Conservation (phyloP, 2,113 vertebrate species). For the Daphoenositta chrysoptera region DNA sequence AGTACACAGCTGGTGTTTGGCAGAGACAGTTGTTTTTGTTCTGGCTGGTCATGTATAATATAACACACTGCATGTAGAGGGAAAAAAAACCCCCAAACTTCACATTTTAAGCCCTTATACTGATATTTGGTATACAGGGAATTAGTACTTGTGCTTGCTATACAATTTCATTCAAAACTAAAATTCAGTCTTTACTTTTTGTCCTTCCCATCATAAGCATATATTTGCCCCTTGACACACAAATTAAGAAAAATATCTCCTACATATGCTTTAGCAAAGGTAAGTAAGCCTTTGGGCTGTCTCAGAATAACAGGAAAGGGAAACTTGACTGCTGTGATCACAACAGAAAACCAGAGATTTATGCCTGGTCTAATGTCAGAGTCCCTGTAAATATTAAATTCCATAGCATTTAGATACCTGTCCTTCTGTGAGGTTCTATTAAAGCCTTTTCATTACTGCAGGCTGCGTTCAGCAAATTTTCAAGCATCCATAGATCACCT, state of each 20-base stretch:
- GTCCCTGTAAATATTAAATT: not conserved
- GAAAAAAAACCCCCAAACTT: not conserved
- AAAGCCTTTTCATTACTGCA: not conserved
- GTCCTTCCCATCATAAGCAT: not conserved
- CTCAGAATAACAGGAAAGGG: not conserved
- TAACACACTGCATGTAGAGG: not conserved
- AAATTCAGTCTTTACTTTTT: not conserved
- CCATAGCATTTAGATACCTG: not conserved
- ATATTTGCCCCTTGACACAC: not conserved
- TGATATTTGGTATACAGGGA: not conserved
- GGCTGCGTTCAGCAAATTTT: not conserved
- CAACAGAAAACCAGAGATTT: not conserved
- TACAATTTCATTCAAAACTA: not conserved
- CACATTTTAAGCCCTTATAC: not conserved
- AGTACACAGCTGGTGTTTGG: not conserved
- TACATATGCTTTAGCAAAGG: not conserved
- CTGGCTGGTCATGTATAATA: not conserved
- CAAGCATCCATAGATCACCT: not conserved
- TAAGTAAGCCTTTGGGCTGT: not conserved
- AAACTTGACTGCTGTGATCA: not conserved
- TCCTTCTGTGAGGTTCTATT: not conserved
- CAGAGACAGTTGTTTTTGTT: not conserved
- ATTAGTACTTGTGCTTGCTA: not conserved
- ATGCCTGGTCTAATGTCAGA: not conserved
- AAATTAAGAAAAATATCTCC: not conserved